A percentile compares a stretch with the other conserved stretches of the same genome.
These are phyloP conservation scores for Neopipo cinnamomea DNA, from an alignment of 2,113 vertebrate genomes.

Conservation along the genomic window DNA sequence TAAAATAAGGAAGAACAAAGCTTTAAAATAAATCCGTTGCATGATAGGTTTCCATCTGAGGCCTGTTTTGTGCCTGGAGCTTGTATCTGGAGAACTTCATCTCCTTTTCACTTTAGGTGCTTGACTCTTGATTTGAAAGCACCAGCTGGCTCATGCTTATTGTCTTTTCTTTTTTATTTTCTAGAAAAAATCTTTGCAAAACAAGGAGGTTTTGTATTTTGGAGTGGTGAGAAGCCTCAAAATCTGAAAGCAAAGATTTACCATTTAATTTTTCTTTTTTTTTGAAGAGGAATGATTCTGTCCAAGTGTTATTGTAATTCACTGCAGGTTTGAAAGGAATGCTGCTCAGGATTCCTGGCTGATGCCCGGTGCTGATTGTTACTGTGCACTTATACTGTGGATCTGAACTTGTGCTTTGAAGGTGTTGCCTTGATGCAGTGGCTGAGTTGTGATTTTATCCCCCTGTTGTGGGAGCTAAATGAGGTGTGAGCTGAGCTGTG, in stretches of 20 bases:
- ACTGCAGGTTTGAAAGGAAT: neutral
- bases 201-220: neutral
- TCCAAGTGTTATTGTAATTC: neutral
- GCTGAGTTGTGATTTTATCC: neutral
- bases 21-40: neutral
- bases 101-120: neutral
- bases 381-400: neutral
- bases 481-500: neutral
- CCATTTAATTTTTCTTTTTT: neutral
- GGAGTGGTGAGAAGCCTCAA: neutral
- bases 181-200: neutral
- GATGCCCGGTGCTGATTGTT: neutral
- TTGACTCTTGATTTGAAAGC: neutral
- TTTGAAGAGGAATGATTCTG: neutral
- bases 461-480: neutral
- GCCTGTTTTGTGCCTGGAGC: neutral
- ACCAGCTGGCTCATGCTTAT: neutral
- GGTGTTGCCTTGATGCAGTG: neutral
- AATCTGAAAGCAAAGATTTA: neutral
- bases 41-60: neutral
- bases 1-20: neutral
- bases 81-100: neutral
- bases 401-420: neutral
- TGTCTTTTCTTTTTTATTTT: neutral
- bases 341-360: neutral